phyloP scores from a whole-genome alignment of 2,888 invertebrate species.

The Amblyteles armatorius region DNA sequence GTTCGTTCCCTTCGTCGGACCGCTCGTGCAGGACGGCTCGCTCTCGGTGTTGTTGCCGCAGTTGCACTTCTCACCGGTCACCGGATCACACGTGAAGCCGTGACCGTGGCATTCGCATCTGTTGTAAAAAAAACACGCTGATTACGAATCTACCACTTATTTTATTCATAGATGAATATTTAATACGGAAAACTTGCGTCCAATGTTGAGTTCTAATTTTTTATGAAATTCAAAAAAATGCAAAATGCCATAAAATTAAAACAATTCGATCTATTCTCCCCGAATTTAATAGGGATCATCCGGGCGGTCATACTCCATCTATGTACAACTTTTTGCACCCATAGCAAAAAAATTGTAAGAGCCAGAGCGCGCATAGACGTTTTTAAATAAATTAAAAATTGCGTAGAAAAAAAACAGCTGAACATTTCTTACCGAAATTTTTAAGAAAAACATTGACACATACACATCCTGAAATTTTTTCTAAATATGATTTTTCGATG shows the following conservation, averaged over 20 bases:
- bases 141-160: too few species aligned
- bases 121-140: constrained; percentile 60
- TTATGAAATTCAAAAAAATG: neutral
- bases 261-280: too few species aligned
- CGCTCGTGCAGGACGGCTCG: constrained; percentile 91
- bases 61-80: constrained; percentile 96
- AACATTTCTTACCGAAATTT: too few species aligned
- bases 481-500: too few species aligned
- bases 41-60: constrained; percentile 98
- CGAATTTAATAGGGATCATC: too few species aligned
- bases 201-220: too few species aligned
- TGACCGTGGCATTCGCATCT: constrained; percentile 97
- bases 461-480: too few species aligned
- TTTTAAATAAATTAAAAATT: neutral
- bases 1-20: constrained; percentile 90
- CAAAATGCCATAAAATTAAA: neutral
- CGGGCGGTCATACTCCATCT: too few species aligned
- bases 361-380: too few species aligned
- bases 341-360: neutral
- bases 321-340: too few species aligned
- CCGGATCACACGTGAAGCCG: constrained; percentile 95
- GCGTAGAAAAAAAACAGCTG: too few species aligned
- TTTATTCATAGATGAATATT: neutral
- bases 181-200: neutral
- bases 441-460: too few species aligned